Conservation (phyloP, 2,113 vertebrate genomes). For the Atractosteus spatula region DNA sequence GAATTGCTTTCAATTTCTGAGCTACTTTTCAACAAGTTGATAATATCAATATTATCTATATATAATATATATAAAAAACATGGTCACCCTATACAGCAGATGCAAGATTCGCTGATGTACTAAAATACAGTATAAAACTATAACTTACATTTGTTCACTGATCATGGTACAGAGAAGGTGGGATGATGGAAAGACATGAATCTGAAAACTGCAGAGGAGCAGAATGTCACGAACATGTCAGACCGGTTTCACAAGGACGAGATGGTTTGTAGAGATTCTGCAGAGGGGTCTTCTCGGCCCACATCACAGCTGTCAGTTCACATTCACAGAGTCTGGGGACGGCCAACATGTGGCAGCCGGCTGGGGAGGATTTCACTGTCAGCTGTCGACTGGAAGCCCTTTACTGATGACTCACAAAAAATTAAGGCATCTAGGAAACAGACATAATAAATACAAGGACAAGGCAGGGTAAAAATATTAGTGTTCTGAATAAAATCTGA, state of each 20-base stretch:
- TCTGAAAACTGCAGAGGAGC: slow-evolving; percentile 19
- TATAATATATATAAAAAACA: slow-evolving; percentile 40
- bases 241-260: background rate
- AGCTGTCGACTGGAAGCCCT: slow-evolving; percentile 56
- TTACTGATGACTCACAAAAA: slow-evolving; percentile 47
- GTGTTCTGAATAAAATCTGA: slow-evolving; percentile 37
- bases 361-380: slow-evolving; percentile 63
- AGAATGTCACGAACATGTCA: background rate
- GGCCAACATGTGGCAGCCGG: slow-evolving; percentile 67
- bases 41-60: slow-evolving; percentile 6
- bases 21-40: slow-evolving; percentile 68
- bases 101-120: slow-evolving; percentile 39
- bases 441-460: slow-evolving; percentile 74
- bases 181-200: slow-evolving; percentile 19
- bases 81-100: slow-evolving; percentile 64
- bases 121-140: slow-evolving; percentile 48
- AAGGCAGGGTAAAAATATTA: slow-evolving; percentile 55
- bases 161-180: background rate
- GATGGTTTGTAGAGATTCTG: no score
- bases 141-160: slow-evolving; percentile 31
- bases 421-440: slow-evolving; percentile 59
- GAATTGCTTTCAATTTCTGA: slow-evolving; percentile 53
- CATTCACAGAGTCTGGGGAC: no score
- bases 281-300: no score
- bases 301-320: no score